Conservation (phyloP, 2,888 invertebrate species). For the Panorpa germanica region DNA sequence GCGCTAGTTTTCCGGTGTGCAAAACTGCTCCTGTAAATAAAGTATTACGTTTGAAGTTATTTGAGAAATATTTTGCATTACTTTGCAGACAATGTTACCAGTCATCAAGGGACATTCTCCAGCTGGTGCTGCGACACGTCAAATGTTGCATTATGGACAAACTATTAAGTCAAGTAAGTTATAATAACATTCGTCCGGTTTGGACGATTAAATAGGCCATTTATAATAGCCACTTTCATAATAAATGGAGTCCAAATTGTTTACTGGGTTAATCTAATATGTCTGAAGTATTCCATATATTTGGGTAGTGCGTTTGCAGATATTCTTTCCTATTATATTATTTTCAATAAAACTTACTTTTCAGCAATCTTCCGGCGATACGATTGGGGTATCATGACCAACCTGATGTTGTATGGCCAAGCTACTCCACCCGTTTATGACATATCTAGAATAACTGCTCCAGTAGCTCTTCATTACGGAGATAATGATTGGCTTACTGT, state of each 20-base stretch:
- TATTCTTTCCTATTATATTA: too few species aligned
- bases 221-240: too few species aligned
- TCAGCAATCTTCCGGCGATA: constrained; percentile 22
- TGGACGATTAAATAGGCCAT: too few species aligned
- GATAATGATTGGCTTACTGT: constrained; percentile 44
- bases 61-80: constrained; percentile 1
- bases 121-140: constrained; percentile 24
- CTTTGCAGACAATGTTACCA: constrained; percentile 24
- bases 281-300: too few species aligned
- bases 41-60: too few species aligned
- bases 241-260: too few species aligned
- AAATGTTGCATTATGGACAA: constrained; percentile 25
- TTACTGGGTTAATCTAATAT: too few species aligned
- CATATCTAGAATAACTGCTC: constrained; percentile 28
- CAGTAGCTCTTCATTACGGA: constrained; percentile 34
- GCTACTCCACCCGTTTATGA: constrained; percentile 31
- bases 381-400: constrained; percentile 25
- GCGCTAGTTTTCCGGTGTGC: too few species aligned
- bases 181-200: too few species aligned
- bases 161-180: constrained; percentile 22
- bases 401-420: constrained; percentile 28
- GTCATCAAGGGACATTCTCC: constrained; percentile 25
- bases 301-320: too few species aligned
- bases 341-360: too few species aligned
- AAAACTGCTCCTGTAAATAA: too few species aligned